Evolutionary conservation across 2,888 invertebrate genomes (phyloP).

Genomic region (Tholera decimalis): DNA sequence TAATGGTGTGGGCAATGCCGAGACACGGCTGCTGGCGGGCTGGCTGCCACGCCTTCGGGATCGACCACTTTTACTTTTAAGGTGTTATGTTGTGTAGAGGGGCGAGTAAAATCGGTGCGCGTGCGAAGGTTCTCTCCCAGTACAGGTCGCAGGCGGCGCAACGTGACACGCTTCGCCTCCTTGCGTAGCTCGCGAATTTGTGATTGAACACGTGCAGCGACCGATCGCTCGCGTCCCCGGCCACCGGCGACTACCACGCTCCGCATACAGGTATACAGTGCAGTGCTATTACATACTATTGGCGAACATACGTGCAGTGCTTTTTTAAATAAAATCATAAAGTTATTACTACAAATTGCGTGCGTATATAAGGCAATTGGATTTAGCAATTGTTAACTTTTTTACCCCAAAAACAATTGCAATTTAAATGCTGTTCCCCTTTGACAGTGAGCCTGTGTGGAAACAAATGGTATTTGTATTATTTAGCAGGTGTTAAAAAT

Average conservation of each 20-base stretch:
- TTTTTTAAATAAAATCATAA: constrained; percentile 23
- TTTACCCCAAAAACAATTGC: constrained; percentile 14
- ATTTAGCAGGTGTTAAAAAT: neutral
- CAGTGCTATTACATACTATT: constrained; percentile 47
- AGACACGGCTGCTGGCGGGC: constrained; percentile 76
- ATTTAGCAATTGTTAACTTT: constrained; percentile 19
- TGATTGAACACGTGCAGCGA: constrained; percentile 68
- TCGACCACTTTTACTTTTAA: constrained; percentile 89
- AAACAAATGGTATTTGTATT: neutral
- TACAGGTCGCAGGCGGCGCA: constrained; percentile 74
- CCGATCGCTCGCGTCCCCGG: constrained; percentile 49
- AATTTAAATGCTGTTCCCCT: neutral
- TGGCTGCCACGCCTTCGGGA: constrained; percentile 83
- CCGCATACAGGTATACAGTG: constrained; percentile 58
- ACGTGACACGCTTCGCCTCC: constrained; percentile 73
- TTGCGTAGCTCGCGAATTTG: constrained; percentile 69
- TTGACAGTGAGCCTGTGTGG: neutral
- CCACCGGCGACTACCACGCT: constrained; percentile 39
- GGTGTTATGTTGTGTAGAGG: constrained; percentile 78
- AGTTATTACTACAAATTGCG: constrained; percentile 27
- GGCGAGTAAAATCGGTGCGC: constrained; percentile 76
- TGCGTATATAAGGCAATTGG: constrained; percentile 8
- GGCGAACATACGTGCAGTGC: constrained; percentile 58
- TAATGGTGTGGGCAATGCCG: constrained; percentile 69
- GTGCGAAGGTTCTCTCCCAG: constrained; percentile 71